Conservation (phyloP, 2,113 vertebrate species). For the Genyomyrus donnyi region DNA sequence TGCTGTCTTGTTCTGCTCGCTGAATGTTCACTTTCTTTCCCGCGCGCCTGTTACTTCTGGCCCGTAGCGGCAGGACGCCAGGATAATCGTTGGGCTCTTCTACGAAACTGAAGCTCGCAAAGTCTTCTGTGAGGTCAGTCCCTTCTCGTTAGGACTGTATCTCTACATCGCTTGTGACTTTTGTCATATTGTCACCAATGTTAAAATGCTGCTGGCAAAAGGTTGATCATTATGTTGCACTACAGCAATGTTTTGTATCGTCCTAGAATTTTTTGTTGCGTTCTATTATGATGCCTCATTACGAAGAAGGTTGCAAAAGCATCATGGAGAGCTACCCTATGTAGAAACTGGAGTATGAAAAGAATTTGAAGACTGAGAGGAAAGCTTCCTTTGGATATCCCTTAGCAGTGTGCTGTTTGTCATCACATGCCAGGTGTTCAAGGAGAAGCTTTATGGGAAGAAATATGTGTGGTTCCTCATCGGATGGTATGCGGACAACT, state of each 20-base stretch:
- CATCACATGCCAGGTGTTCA: constrained; percentile 72
- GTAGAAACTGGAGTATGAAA: not conserved
- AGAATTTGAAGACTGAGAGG: not conserved
- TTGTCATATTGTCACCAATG: not conserved
- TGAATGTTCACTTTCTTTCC: not conserved
- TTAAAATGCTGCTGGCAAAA: not conserved
- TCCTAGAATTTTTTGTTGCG: not conserved
- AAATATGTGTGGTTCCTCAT: constrained; percentile 95
- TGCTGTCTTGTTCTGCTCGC: not conserved
- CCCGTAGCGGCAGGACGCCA: constrained; percentile 79
- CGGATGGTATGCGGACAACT: constrained; percentile 94
- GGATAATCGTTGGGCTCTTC: constrained; percentile 93
- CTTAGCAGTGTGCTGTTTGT: not conserved
- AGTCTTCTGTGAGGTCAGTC: constrained; percentile 87
- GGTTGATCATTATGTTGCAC: not conserved
- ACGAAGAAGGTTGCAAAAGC: not conserved
- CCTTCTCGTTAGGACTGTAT: not conserved
- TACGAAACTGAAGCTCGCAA: constrained; percentile 92
- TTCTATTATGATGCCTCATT: not conserved
- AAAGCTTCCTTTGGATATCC: not conserved
- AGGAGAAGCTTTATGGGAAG: constrained; percentile 92
- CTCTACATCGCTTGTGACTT: not conserved
- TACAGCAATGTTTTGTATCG: not conserved
- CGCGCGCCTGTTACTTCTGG: not conserved
- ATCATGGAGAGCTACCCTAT: not conserved